Evolutionary conservation across 2,113 vertebrate genomes (phyloP).

Genomic region (Protobothrops flavoviridis): DNA sequence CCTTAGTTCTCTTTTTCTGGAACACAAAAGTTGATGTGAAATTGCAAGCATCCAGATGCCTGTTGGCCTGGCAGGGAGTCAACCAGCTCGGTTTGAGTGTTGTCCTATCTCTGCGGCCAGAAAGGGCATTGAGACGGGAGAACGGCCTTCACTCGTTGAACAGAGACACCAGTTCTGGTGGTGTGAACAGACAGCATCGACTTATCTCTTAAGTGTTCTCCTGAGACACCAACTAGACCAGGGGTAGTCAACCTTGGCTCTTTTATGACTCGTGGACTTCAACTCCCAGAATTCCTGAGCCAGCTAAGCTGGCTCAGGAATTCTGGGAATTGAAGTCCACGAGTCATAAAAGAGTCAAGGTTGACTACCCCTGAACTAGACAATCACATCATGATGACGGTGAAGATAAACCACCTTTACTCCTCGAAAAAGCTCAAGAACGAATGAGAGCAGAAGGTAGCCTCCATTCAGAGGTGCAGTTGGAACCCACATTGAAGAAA

Average conservation of each 20-base stretch:
- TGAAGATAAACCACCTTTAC: neutral
- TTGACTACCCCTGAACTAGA: too few species aligned
- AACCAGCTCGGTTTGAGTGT: conserved; percentile 32
- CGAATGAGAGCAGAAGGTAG: neutral
- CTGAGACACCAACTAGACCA: neutral
- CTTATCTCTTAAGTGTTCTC: neutral
- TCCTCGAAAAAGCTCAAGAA: neutral
- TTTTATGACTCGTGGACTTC: too few species aligned
- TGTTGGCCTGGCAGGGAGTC: conserved; percentile 40
- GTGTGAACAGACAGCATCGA: neutral
- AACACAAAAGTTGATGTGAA: conserved; percentile 52
- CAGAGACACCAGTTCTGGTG: neutral
- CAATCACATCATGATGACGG: neutral
- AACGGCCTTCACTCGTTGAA: neutral
- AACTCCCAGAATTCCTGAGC: too few species aligned
- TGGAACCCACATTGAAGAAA: neutral
- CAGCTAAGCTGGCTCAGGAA: too few species aligned
- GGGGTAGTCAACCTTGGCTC: too few species aligned
- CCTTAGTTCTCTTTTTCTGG: conserved; percentile 46
- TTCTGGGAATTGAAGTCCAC: too few species aligned
- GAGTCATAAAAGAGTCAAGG: too few species aligned
- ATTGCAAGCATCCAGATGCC: conserved; percentile 53
- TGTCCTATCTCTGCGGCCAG: conserved; percentile 22
- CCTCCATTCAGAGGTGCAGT: neutral
- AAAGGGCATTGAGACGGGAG: neutral